Base-by-base conservation (phyloP, 2,113 vertebrate genomes). In the Aptenodytes patagonicus region DNA sequence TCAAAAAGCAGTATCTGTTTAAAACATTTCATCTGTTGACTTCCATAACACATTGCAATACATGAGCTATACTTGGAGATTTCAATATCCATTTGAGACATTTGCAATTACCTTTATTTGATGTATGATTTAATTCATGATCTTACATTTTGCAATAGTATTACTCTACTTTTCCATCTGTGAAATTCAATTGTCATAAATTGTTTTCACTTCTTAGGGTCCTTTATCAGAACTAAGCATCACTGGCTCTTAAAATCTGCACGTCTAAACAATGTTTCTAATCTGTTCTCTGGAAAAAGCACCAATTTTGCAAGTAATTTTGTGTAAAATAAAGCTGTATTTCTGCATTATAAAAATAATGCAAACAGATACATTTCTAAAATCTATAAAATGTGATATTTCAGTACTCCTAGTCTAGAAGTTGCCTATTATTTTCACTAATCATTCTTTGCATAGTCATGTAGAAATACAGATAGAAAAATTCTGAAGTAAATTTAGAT, bases 111-210 rank as follows among this genome's bases (percentile, higher is more conserved):
- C 54, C 94, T 94, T 78, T 85, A 52, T 68, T 92, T 85, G 68
- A 87, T 86, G 32, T 90, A 78, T 88, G 55, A 94, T 91, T 89
- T 91, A 79, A 90, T 95, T 95, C 18, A 88, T 60, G 65, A 86
- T 90, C 46, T 61, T 91, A 61, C 16, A 85, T 89, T 85, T 95
- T 91, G 58, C 32, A 85, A 42, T 38, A 66, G 21, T 55, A 77
- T 76, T 96, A 83, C 22, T 87, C 19, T 81, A 42, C 10, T 83
- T 94, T 93, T 96, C 72, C 58, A 62, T 89, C 62, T 91, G 64
- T 92, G 86, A 95, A 92, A 95, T 93, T 89, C 83, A 87, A 54
- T 87, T 77, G 38, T 38, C 83, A 58, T 15, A 85, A 89, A 83
- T 75, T 77, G 42, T 87, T 96, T 90, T 93, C 68, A 62, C 57